phyloP scores from a whole-genome alignment of 2,113 vertebrate species.

The Todiramphus saurophagus region DNA sequence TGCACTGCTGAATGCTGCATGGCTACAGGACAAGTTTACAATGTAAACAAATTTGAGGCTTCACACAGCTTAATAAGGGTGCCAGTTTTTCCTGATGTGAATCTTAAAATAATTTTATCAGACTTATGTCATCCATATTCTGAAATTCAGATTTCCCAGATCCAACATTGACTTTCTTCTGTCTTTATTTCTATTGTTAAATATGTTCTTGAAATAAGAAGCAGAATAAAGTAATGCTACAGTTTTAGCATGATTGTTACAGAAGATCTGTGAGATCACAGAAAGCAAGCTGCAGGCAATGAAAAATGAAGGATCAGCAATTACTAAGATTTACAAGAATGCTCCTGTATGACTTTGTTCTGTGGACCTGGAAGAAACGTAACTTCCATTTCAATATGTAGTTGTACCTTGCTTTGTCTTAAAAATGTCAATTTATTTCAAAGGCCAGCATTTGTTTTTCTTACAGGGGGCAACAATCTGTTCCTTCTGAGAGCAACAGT shows the following conservation, averaged over 20 bases:
- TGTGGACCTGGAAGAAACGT: not conserved
- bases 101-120: not conserved
- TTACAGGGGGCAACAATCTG: not conserved
- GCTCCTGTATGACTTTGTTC: not conserved
- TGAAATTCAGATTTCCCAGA: slow-evolving; percentile 22
- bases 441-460: not conserved
- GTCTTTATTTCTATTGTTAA: not conserved
- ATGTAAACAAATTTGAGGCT: not conserved
- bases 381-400: not conserved
- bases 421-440: slow-evolving; percentile 17
- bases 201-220: slow-evolving; percentile 26
- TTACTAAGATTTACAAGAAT: not conserved
- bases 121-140: not conserved
- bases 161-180: not conserved
- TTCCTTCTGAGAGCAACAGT: not conserved
- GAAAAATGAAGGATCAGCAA: not conserved
- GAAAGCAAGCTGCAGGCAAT: not conserved
- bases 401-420: slow-evolving; percentile 12
- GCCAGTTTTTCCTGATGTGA: not conserved
- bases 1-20: not conserved
- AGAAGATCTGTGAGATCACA: not conserved
- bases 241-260: not conserved
- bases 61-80: not conserved
- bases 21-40: not conserved
- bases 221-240: not conserved